phyloP scores from a whole-genome alignment of 2,888 invertebrate genomes.

The Lasioglossum vierecki region DNA sequence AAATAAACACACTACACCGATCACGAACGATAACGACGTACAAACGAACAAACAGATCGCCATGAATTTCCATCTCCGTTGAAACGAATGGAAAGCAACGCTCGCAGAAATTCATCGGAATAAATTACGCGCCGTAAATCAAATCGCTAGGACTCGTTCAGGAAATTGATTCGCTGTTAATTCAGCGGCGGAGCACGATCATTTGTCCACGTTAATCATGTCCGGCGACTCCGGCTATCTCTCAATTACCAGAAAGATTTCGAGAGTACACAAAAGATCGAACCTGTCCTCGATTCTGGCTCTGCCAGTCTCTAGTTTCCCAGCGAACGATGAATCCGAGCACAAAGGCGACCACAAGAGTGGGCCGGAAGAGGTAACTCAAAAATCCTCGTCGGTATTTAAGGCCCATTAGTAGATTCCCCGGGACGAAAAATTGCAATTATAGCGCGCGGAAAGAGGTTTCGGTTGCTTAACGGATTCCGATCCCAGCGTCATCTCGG shows the following conservation, averaged over 20 bases:
- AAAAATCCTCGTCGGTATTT: not conserved
- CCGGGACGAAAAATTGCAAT: conserved; percentile 10
- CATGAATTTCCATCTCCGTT: not conserved
- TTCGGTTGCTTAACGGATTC: not conserved
- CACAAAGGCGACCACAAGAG: not conserved
- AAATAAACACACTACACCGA: not conserved
- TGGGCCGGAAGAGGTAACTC: not conserved
- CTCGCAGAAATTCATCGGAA: not conserved
- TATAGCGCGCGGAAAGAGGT: not conserved
- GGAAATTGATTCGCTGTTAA: not conserved
- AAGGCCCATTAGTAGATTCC: not conserved
- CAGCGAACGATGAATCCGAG: not conserved
- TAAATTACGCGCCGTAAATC: conserved; percentile 1
- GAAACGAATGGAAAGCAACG: not conserved
- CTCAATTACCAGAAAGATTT: not conserved
- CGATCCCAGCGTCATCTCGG: not conserved
- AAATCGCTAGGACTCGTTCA: not conserved
- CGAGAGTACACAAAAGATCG: not conserved
- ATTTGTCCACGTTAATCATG: conserved; percentile 1
- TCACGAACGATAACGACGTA: not conserved
- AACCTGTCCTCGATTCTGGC: not conserved
- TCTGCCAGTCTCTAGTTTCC: not conserved
- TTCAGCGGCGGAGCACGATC: not conserved
- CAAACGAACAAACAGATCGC: not conserved
- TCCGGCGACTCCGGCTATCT: not conserved